These are phyloP conservation scores for Habropoda laboriosa DNA, from an alignment of 1,140 invertebrate genomes.

Conservation along the genomic window DNA sequence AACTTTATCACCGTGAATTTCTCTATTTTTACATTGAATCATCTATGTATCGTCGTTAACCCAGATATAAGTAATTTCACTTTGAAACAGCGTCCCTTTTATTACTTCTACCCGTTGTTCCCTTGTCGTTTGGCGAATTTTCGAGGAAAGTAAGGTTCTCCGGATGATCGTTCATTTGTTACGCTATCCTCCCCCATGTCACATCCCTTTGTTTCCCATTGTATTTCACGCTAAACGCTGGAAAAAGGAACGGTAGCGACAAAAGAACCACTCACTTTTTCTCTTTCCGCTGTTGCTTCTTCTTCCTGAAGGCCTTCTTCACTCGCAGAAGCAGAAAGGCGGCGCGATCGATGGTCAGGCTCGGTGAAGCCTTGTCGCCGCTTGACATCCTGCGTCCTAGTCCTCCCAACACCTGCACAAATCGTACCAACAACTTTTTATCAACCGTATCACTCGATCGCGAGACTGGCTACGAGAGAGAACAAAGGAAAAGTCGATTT, in stretches of 20 bases:
- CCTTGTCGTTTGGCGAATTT: background rate
- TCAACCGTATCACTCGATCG: background rate
- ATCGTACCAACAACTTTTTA: background rate
- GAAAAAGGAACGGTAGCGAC: background rate
- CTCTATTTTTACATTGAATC: too few species aligned
- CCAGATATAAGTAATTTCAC: too few species aligned
- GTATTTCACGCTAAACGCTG: background rate
- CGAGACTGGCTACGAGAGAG: too few species aligned
- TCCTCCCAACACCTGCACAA: slow-evolving; percentile 70
- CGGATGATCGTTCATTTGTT: background rate
- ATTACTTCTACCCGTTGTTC: background rate
- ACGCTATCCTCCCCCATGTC: too few species aligned
- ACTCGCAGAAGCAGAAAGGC: slow-evolving; percentile 93
- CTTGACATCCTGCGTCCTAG: slow-evolving; percentile 78
- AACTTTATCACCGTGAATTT: too few species aligned
- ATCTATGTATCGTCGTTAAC: too few species aligned
- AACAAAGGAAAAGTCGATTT: background rate
- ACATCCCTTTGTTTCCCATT: background rate
- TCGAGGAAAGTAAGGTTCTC: too few species aligned
- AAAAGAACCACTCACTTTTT: slow-evolving; percentile 83
- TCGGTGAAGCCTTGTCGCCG: slow-evolving; percentile 78
- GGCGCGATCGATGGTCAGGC: slow-evolving; percentile 91
- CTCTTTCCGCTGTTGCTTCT: slow-evolving; percentile 91
- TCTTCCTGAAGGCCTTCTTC: slow-evolving; percentile 94
- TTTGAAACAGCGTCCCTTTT: too few species aligned